Evolutionary conservation across 2,888 invertebrate genomes (phyloP).

Genomic region (Sphaerophoria rueppellii): DNA sequence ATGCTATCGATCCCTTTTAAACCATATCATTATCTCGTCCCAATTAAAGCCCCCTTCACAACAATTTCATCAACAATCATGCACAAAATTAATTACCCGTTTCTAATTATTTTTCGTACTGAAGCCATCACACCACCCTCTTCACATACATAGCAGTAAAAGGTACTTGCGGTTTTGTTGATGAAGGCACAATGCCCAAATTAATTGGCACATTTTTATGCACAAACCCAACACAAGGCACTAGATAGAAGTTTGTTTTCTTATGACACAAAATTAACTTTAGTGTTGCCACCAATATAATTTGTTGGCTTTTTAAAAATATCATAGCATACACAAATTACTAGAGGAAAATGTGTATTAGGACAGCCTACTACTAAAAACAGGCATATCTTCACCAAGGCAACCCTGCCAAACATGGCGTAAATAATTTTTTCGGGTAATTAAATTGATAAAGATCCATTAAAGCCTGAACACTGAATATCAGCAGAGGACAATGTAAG

Average conservation of each 20-base stretch:
- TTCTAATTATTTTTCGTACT: neutral
- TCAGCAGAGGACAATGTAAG: neutral
- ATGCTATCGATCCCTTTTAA: too few relatives aligned
- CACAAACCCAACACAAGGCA: neutral
- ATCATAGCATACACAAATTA: too few relatives aligned
- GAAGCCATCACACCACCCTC: neutral
- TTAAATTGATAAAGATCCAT: conserved; percentile 43
- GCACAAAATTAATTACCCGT: conserved; percentile 18
- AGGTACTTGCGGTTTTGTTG: neutral
- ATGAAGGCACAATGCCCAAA: conserved; percentile 2
- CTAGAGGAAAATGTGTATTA: too few relatives aligned
- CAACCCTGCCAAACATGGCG: neutral
- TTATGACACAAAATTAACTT: neutral
- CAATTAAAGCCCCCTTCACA: too few relatives aligned
- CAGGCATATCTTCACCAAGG: too few relatives aligned
- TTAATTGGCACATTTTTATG: conserved; percentile 12
- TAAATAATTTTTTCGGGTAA: conserved; percentile 33
- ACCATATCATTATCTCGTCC: too few relatives aligned
- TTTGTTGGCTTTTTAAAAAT: neutral
- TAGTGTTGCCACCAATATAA: neutral
- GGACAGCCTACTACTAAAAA: neutral
- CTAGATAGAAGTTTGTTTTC: neutral
- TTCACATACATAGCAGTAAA: neutral
- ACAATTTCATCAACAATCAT: too few relatives aligned
- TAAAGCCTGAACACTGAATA: neutral